Evolutionary conservation across 2,888 invertebrate species (phyloP).

Genomic region (Drosophila melanosoma): DNA sequence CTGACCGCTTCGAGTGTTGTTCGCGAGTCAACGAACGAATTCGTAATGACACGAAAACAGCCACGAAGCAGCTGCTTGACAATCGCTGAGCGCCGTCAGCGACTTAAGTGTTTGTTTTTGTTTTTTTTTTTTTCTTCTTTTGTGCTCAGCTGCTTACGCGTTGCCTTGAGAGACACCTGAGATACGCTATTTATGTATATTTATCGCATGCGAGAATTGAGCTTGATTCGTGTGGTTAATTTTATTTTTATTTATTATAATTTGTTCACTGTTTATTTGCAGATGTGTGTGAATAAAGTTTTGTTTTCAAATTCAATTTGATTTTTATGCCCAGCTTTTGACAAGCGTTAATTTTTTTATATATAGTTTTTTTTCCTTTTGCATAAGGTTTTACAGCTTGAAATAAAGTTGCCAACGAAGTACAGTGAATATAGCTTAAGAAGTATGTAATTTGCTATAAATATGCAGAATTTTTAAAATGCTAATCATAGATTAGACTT

Average conservation of each 20-base stretch:
- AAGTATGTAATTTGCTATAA: not conserved
- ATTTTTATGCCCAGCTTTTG: conserved; percentile 5
- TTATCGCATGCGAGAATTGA: conserved; percentile 67
- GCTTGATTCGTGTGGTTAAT: not conserved
- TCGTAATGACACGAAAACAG: conserved; percentile 77
- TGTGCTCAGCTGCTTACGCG: not conserved
- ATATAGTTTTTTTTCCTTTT: conserved; percentile 2
- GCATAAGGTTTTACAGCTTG: not conserved
- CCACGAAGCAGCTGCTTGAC: conserved; percentile 24
- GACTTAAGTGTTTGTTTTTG: conserved; percentile 14
- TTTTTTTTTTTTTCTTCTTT: not conserved
- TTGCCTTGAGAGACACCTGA: conserved; percentile 31
- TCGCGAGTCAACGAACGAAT: conserved; percentile 81
- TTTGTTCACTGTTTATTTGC: conserved; percentile 9
- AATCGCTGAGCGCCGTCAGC: conserved; percentile 19
- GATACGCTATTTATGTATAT: not conserved
- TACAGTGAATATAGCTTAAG: not conserved
- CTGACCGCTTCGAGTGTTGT: conserved; percentile 39
- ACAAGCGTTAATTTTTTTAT: conserved; percentile 12
- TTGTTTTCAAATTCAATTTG: conserved; percentile 34
- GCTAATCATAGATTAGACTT: not conserved
- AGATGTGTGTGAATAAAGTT: conserved; percentile 33
- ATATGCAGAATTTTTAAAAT: not conserved
- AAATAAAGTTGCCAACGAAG: not conserved
- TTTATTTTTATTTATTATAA: not conserved